phyloP scores from a whole-genome alignment of 2,797 vertebrate species.

The Octomys mimax region DNA sequence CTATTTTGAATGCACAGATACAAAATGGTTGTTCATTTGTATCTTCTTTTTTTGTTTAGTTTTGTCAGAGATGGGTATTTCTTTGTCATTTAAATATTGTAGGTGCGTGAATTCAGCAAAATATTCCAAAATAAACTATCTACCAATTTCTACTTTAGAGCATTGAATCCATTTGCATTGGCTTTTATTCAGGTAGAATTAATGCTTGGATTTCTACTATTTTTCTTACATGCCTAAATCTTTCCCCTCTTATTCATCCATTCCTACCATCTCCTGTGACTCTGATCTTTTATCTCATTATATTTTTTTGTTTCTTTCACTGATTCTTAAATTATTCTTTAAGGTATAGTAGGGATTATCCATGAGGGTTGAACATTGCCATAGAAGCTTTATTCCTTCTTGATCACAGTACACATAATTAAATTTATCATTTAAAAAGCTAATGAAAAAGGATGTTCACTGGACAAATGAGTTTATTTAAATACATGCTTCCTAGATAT shows the following conservation, averaged over 20 bases:
- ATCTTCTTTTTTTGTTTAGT: no score
- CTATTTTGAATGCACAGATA: no score
- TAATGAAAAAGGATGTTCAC: background rate
- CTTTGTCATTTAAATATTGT: no score
- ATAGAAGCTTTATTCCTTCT: background rate
- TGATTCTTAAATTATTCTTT: background rate
- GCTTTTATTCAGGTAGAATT: background rate
- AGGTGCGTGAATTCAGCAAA: no score
- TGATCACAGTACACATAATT: background rate
- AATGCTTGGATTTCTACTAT: background rate
- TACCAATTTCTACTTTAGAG: background rate
- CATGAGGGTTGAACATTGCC: background rate
- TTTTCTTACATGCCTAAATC: background rate
- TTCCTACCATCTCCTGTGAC: background rate
- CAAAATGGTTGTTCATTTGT: no score
- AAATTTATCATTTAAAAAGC: background rate
- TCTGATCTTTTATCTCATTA: constrained; percentile 18
- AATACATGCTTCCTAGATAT: background rate
- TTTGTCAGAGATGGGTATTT: no score
- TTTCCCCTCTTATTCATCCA: background rate
- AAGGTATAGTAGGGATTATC: background rate
- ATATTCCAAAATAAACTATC: background rate
- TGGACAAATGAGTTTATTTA: background rate
- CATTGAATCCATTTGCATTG: background rate
- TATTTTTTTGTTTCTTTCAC: background rate